These are phyloP conservation scores for Epistrophe grossulariae DNA, from an alignment of 2,888 invertebrate species.

Conservation along the genomic window DNA sequence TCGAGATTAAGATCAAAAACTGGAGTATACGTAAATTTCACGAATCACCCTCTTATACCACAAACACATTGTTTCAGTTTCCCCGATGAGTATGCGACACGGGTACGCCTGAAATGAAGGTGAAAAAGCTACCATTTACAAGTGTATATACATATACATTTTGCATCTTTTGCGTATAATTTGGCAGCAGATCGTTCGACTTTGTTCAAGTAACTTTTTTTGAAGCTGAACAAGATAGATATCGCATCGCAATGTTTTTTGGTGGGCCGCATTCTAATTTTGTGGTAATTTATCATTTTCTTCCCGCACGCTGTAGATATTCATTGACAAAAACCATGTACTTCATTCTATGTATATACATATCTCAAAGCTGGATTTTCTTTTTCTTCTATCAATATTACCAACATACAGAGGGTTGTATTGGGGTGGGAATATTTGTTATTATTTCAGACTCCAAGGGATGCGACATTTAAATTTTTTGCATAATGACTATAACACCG, in stretches of 20 bases:
- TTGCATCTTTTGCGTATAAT: conserved; percentile 55
- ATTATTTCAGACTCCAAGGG: conserved; percentile 40
- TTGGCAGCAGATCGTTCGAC: conserved; percentile 54
- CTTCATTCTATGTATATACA: no score
- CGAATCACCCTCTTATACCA: conserved; percentile 21
- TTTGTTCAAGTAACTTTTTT: conserved; percentile 72
- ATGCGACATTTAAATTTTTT: conserved; percentile 63
- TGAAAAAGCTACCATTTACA: no score
- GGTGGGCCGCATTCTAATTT: conserved; percentile 67
- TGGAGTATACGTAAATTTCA: no score
- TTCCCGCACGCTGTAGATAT: conserved; percentile 32
- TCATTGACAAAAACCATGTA: conserved; percentile 28
- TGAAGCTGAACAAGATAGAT: conserved; percentile 67
- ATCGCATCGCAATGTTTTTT: conserved; percentile 61
- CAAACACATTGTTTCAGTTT: conserved; percentile 28
- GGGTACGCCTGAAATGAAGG: background rate
- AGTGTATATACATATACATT: no score
- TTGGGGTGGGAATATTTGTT: background rate
- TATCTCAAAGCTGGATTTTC: conserved; percentile 36
- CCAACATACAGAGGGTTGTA: conserved; percentile 41
- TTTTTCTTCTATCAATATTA: conserved; percentile 56
- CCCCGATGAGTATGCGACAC: background rate
- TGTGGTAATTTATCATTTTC: conserved; percentile 69
- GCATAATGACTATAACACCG: conserved; percentile 62
- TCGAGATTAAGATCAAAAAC: conserved; percentile 51